Percentiles rank a stretch among this genome's conserved stretches.
Evolutionary conservation across 2,797 vertebrate species (phyloP).

Genomic region (Mormyrops attenuatus): DNA sequence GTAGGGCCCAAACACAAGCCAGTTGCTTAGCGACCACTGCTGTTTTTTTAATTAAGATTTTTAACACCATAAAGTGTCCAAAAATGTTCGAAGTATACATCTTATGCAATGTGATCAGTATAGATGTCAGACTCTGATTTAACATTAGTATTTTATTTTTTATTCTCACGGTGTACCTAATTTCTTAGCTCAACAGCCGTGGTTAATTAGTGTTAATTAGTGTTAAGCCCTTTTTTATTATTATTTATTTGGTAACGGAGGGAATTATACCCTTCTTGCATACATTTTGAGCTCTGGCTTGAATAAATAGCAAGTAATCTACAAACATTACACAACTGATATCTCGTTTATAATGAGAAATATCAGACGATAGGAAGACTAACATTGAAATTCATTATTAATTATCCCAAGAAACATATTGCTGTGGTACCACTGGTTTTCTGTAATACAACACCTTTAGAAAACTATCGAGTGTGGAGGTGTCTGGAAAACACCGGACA

Average conservation of each 20-base stretch:
- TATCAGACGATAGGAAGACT: not conserved
- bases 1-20: not conserved
- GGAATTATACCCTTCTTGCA: not conserved
- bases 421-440: not conserved
- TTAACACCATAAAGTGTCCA: not conserved
- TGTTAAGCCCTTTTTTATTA: not conserved
- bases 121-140: constrained; percentile 1
- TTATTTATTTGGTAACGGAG: not conserved
- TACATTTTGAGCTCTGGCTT: not conserved
- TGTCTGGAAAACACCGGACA: not conserved
- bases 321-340: not conserved
- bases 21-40: not conserved
- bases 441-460: not conserved
- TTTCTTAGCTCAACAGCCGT: not conserved
- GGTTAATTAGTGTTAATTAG: constrained; percentile 8
- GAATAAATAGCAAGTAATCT: not conserved
- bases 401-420: not conserved
- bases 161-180: not conserved
- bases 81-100: not conserved
- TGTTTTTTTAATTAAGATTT: not conserved
- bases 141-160: not conserved
- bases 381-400: not conserved
- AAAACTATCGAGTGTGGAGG: not conserved
- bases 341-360: not conserved
- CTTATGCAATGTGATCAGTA: not conserved